These are phyloP conservation scores for Rhincodon typus DNA, from an alignment of 2,797 vertebrate genomes.

Conservation along the genomic window DNA sequence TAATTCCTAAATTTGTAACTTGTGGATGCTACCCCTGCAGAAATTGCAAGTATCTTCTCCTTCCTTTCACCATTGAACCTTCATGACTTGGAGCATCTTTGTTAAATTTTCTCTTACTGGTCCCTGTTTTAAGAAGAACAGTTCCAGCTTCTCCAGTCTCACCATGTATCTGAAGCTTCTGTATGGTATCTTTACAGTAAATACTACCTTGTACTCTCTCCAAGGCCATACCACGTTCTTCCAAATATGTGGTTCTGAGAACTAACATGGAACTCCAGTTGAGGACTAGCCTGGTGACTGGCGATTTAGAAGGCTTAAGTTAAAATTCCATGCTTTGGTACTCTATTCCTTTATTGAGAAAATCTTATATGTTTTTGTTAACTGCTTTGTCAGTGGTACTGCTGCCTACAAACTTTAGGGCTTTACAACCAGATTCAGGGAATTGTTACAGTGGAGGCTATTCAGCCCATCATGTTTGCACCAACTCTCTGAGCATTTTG, in stretches of 20 bases:
- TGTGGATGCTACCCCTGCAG: too few species aligned
- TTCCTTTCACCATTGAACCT: too few species aligned
- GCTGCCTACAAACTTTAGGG: neutral
- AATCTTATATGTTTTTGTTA: neutral
- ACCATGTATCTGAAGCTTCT: neutral
- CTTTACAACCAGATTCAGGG: neutral
- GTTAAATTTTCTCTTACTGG: neutral
- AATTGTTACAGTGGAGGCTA: too few species aligned
- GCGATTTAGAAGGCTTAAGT: neutral
- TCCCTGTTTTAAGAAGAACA: too few species aligned
- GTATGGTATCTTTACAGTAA: neutral
- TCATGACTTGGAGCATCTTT: too few species aligned
- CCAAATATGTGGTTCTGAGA: neutral
- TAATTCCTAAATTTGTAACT: too few species aligned
- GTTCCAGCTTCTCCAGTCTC: too few species aligned
- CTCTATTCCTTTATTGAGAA: neutral
- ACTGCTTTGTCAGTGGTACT: neutral
- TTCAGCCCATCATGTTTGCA: too few species aligned
- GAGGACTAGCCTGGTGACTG: neutral
- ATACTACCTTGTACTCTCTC: neutral
- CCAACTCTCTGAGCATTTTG: too few species aligned
- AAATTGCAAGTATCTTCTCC: too few species aligned
- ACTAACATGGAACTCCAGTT: neutral
- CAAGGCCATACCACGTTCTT: neutral
- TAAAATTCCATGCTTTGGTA: neutral